Evolutionary conservation across 2,113 vertebrate genomes (phyloP), one percentile per base, ranked within the genome.

Genomic region (Pionites leucogaster): DNA sequence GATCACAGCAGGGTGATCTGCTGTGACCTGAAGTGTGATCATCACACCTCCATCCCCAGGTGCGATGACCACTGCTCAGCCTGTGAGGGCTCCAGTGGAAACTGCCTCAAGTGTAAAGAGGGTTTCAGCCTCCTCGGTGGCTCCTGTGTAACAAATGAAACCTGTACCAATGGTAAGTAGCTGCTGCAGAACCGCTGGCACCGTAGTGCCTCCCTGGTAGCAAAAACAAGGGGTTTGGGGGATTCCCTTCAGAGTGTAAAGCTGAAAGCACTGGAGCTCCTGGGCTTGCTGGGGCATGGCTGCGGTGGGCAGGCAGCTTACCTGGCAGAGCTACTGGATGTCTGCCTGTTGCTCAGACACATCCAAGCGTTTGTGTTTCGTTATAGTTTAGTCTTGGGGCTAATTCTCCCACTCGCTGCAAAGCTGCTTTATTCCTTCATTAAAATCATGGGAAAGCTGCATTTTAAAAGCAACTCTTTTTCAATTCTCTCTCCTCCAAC

Each of bases 141-240:
- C 67, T 98, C 98, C 1, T 99, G 99, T 62, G 92, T 99, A 27
- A 92, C 98, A 29, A 98, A 98, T 15, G 98, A 98, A 85, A 99
- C 98, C 10, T 99, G 99, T 96, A 98, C 97, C 96, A 99, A 99
- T 0, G 99, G 99, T 99, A 96, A 98, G 98, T 80, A 44, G 7
- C 7, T 8, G 4, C 20, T 42, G 9, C 29, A 57, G 70, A 90
- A 33, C 31, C 8, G 1, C 29, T 79, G 39, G 42, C 50, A 65
- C 35, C 1, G 1, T 2, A 8, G 11, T 44, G 37, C 53, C 77
- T 63, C 37, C 39, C 47, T 1, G 0, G 17, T 16, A 68, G 59
- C 52, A 79, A 78, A 76, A 89, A 35, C 6, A 7, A 65, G 67
- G 37, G 11, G 2, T 65, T 71, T 44, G 18, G 65, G 86, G 62